Conservation (phyloP, 2,113 vertebrate species). For the Polypterus bichir region DNA sequence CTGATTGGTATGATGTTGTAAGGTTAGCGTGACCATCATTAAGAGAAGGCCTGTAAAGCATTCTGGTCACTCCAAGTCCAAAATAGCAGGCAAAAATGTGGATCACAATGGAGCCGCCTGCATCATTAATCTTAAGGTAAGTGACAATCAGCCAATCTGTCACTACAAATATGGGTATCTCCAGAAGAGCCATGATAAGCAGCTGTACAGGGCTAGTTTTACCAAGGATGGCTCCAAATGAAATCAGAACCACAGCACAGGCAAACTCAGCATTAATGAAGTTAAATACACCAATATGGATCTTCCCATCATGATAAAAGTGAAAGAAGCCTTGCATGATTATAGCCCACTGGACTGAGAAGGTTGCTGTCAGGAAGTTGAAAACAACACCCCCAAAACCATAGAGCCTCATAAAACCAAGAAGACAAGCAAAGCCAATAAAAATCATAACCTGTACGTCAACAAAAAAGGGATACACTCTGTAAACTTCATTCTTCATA, state of each 20-base stretch:
- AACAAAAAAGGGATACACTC: constrained; percentile 56
- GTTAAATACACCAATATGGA: constrained; percentile 55
- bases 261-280: constrained; percentile 61
- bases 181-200: constrained; percentile 55
- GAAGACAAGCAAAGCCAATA: constrained; percentile 63
- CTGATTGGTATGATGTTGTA: constrained; percentile 44
- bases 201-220: constrained; percentile 65
- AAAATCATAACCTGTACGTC: constrained; percentile 73
- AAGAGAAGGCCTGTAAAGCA: constrained; percentile 40
- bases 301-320: constrained; percentile 41
- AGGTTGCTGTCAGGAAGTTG: constrained; percentile 64
- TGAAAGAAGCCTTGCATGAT: constrained; percentile 61
- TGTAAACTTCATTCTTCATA: constrained; percentile 40
- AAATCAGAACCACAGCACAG: constrained; percentile 64
- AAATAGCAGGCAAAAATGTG: constrained; percentile 76
- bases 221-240: constrained; percentile 57
- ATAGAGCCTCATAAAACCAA: constrained; percentile 58
- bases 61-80: constrained; percentile 56
- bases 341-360: constrained; percentile 65
- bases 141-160: constrained; percentile 54
- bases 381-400: constrained; percentile 58
- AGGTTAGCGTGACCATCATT: constrained; percentile 38
- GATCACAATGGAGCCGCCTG: constrained; percentile 64
- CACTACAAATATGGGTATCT: constrained; percentile 50
- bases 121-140: constrained; percentile 52